A percentile compares a stretch with the other conserved stretches of the same genome.
These are phyloP conservation scores for Drosophila parabipectinata DNA, from an alignment of 1,140 invertebrate genomes.

Conservation along the genomic window DNA sequence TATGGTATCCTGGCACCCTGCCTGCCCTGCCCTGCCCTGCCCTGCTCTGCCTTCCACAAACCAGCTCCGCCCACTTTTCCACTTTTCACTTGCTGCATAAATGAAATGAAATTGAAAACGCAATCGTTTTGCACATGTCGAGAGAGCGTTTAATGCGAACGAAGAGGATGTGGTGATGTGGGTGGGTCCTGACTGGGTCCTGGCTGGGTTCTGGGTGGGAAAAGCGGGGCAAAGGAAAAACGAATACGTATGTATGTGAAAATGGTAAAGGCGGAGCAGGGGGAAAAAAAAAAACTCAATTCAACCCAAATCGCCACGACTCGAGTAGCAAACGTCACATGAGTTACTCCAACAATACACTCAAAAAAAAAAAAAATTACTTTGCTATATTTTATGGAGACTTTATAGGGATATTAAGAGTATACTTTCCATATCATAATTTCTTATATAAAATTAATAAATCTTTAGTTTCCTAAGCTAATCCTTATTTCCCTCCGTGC, in stretches of 20 bases:
- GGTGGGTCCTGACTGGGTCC: background rate
- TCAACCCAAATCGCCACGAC: conserved; percentile 29
- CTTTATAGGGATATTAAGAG: too few relatives aligned
- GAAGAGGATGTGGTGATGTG: background rate
- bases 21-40: background rate
- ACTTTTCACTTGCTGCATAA: conserved; percentile 32
- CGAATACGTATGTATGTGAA: background rate
- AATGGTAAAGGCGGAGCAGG: conserved; percentile 12
- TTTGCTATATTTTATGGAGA: background rate
- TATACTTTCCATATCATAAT: background rate
- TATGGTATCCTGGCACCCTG: background rate
- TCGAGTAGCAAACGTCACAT: conserved; percentile 40
- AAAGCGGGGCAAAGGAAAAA: conserved; percentile 12
- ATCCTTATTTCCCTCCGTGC: background rate
- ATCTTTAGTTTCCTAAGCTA: too few relatives aligned
- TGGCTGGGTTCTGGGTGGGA: background rate
- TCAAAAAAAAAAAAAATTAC: background rate
- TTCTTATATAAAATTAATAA: background rate
- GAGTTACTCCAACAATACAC: conserved; percentile 17
- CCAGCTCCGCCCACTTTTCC: background rate
- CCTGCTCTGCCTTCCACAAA: too few relatives aligned
- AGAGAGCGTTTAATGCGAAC: conserved; percentile 41
- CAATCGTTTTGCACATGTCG: conserved; percentile 73
- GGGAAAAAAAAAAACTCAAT: conserved; percentile 18
- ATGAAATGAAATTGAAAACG: conserved; percentile 81